Evolutionary conservation across 2,888 invertebrate genomes (phyloP), one percentile per base, ranked within the genome.

Genomic region (Carabus problematicus): DNA sequence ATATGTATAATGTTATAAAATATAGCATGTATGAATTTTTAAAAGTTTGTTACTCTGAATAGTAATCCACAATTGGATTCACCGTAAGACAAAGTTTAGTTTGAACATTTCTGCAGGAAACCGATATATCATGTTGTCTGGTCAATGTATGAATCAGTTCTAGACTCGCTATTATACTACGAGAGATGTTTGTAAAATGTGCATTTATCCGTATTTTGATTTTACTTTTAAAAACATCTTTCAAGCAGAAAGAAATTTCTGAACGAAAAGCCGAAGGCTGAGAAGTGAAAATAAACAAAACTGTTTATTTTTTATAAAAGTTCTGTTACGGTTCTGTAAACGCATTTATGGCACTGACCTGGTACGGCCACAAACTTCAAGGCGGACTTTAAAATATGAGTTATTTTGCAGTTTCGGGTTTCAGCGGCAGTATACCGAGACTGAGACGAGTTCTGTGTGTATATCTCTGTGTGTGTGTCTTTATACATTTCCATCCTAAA

Each of bases 281-380:
- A 2, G 29, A 3, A 29, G 9, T 52, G 29, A 64, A 66, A 49
- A 66, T 66, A 66, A 66, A 64, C 58, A 45, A 18, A 66, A 66
- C 59, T 58, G 66, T 66, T 66, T 66, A 66, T 59, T 66, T 59
- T 66, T 16, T 29, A 55, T 45, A 66, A 66, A 66, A 49, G 56
- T 66, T 54, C 49, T 43, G 66, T 66, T 66, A 66, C 66, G 66
- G 66, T 66, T 66, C 66, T 66, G 66, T 66, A 59, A 66, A 66
- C 66, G 59, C 66, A 54, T 66, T 66, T 66, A 66, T 59, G 66
- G 59, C 41, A 66, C 52, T 66, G 59, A 66, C 66, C 66, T 66
- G 59, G 40, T 40, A 56, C 56, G 56, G 16, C 56, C 56, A 29
- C 56, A 56, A 66, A 66, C 66, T 66, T 66, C 49, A 49, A 8